Percentiles rank a stretch among this genome's conserved stretches.
Conservation (phyloP, 1,140 invertebrate genomes). For the Augochlora pura region DNA sequence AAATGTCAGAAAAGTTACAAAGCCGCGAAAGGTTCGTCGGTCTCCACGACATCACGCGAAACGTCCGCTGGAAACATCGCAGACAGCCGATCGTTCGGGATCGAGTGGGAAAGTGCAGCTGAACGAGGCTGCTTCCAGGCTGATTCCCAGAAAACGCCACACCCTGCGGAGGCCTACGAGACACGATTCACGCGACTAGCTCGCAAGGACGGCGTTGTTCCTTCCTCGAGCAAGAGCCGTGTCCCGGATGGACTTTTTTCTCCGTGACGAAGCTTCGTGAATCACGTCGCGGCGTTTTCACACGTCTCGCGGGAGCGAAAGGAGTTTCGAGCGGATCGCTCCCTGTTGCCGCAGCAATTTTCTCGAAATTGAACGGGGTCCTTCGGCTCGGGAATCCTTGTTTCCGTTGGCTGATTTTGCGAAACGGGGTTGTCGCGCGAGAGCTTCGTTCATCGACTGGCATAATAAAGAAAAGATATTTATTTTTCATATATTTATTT, state of each 20-base stretch:
- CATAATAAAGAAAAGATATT: too few relatives aligned
- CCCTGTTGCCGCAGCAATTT: background rate
- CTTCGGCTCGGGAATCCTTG: background rate
- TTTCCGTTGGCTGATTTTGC: too few relatives aligned
- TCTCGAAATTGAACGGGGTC: background rate
- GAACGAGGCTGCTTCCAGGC: conserved; percentile 47
- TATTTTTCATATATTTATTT: too few relatives aligned
- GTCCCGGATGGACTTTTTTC: conserved; percentile 1
- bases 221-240: conserved; percentile 38
- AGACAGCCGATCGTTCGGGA: conserved; percentile 14
- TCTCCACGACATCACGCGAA: conserved; percentile 29
- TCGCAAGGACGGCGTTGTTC: conserved; percentile 61
- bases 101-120: conserved; percentile 49
- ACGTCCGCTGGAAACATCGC: conserved; percentile 14
- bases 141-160: conserved; percentile 69
- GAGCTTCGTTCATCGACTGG: too few relatives aligned
- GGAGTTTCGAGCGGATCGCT: background rate
- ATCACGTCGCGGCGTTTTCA: conserved; percentile 22
- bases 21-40: too few relatives aligned
- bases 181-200: background rate
- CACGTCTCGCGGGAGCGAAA: conserved; percentile 17
- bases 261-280: background rate
- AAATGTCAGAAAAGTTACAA: conserved; percentile 12
- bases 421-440: too few relatives aligned
- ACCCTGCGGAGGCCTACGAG: conserved; percentile 52